A percentile compares a stretch with the other conserved stretches of the same genome.
phyloP scores from a whole-genome alignment of 2,797 vertebrate species.

The Lepilemur septentrionalis region DNA sequence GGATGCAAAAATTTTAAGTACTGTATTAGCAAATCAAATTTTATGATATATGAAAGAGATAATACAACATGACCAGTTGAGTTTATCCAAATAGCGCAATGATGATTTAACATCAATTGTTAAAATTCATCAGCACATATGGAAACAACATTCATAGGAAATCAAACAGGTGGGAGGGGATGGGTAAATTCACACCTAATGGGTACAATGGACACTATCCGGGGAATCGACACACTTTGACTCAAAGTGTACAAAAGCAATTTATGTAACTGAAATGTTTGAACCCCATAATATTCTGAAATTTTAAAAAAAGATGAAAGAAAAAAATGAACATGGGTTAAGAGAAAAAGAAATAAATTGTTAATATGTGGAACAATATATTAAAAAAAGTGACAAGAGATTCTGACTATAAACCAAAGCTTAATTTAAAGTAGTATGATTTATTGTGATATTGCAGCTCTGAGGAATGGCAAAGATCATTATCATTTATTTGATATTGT shows the following conservation, averaged over 20 bases:
- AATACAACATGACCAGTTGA: not conserved
- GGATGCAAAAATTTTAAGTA: not conserved
- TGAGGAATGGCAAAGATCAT: not conserved
- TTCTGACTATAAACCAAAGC: not conserved
- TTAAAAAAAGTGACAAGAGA: not conserved
- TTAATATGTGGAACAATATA: not conserved
- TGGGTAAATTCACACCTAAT: too few species aligned
- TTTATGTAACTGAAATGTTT: too few species aligned
- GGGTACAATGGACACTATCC: too few species aligned
- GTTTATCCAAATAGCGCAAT: not conserved
- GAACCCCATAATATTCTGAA: too few species aligned
- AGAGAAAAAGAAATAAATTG: too few species aligned
- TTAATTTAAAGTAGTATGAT: not conserved
- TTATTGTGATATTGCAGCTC: not conserved
- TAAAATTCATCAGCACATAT: too few species aligned
- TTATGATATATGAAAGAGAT: not conserved
- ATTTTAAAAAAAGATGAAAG: too few species aligned
- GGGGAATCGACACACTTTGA: too few species aligned
- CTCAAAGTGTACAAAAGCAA: too few species aligned
- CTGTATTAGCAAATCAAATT: not conserved
- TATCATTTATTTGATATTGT: not conserved
- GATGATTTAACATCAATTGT: not conserved
- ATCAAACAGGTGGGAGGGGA: too few species aligned
- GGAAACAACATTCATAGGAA: too few species aligned
- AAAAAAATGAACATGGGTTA: too few species aligned